Percentiles rank a stretch among this genome's conserved stretches.
Conservation (phyloP, 2,113 vertebrate genomes). For the Microcebus griseorufus region DNA sequence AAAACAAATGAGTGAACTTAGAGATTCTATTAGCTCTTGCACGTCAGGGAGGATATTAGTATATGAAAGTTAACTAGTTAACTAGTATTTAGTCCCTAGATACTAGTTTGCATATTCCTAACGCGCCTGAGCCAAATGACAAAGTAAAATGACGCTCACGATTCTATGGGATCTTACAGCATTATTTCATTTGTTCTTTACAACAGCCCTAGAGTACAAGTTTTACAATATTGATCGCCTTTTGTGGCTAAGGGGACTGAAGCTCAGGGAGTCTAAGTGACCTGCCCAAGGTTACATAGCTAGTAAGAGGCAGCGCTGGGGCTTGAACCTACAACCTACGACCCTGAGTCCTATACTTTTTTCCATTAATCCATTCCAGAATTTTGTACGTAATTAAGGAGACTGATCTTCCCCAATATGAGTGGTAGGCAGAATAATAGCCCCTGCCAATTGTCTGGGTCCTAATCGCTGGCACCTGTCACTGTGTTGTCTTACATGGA, state of each 20-base stretch:
- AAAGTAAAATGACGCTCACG: background rate
- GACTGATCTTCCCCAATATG: background rate
- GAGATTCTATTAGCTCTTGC: background rate
- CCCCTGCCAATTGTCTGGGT: background rate
- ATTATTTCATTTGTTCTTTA: background rate
- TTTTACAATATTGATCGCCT: background rate
- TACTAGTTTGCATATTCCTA: background rate
- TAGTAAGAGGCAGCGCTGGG: background rate
- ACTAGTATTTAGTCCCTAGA: background rate
- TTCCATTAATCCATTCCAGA: background rate
- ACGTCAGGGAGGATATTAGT: background rate
- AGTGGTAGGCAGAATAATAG: background rate
- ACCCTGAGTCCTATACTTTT: background rate
- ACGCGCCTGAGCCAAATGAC: background rate
- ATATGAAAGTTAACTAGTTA: background rate
- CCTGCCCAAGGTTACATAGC: background rate
- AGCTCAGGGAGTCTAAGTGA: background rate
- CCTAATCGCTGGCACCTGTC: background rate
- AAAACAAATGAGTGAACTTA: background rate
- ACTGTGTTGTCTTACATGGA: background rate
- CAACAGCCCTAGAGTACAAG: background rate
- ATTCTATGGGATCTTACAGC: background rate
- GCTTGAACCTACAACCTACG: background rate
- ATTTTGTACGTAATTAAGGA: background rate
- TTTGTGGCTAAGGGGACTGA: background rate